These are phyloP conservation scores for Paramisgurnus dabryanus DNA, from an alignment of 2,113 vertebrate species.

Conservation along the genomic window DNA sequence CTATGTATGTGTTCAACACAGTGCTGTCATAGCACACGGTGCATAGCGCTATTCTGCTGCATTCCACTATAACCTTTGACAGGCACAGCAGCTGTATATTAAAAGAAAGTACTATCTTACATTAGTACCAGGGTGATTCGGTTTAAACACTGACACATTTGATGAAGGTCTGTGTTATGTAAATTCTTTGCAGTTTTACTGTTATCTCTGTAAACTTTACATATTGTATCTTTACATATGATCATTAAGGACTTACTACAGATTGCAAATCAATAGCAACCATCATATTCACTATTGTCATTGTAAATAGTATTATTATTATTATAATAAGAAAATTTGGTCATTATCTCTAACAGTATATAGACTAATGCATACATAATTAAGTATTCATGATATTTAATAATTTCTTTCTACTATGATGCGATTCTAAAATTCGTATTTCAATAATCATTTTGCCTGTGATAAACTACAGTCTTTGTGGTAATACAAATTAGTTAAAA, in stretches of 20 bases:
- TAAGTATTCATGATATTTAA: background rate
- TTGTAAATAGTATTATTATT: background rate
- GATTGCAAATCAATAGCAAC: background rate
- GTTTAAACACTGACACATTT: background rate
- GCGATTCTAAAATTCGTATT: background rate
- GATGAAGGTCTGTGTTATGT: slow-evolving; percentile 3
- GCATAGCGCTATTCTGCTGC: slow-evolving; percentile 14
- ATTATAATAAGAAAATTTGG: background rate
- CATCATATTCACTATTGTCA: slow-evolving; percentile 2
- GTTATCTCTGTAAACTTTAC: background rate
- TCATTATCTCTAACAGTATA: background rate
- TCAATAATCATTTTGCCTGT: background rate
- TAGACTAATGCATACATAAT: background rate
- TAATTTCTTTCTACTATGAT: background rate
- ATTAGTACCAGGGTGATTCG: background rate
- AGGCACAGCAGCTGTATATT: background rate
- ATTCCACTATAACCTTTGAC: background rate
- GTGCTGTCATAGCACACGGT: slow-evolving; percentile 26
- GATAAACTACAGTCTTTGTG: background rate
- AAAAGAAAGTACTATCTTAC: slow-evolving; percentile 11
- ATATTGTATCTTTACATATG: background rate
- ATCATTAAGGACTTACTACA: background rate
- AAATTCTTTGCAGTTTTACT: background rate
- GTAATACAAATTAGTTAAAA: background rate
- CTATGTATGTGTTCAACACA: slow-evolving; percentile 23